These are phyloP conservation scores for Labeo catla DNA, from an alignment of 2,113 vertebrate genomes.

Conservation along the genomic window DNA sequence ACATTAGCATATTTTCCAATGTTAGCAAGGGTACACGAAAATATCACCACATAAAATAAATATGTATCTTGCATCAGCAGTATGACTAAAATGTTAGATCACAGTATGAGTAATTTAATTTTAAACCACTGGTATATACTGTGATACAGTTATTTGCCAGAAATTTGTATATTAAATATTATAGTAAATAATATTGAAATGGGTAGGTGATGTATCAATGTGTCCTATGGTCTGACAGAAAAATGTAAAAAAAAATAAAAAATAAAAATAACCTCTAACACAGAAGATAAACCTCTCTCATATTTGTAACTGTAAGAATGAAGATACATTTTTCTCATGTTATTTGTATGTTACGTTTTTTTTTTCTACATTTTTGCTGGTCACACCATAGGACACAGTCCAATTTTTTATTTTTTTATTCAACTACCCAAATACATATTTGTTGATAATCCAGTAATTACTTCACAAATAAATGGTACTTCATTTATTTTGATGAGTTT, in stretches of 20 bases:
- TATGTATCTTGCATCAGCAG: neutral
- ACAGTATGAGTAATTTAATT: neutral
- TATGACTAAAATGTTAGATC: neutral
- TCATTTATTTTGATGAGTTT: neutral
- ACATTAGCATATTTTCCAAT: neutral
- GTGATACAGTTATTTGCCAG: neutral
- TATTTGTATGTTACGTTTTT: no score
- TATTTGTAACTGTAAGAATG: no score
- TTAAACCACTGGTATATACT: neutral
- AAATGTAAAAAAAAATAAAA: no score
- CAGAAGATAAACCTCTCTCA: no score
- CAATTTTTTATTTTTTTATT: no score
- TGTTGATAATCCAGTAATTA: neutral
- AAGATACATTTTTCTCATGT: no score
- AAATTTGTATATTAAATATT: neutral
- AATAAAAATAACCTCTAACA: no score
- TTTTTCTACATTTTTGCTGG: no score
- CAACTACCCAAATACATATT: neutral
- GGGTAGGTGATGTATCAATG: no score
- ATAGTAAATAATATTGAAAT: no score
- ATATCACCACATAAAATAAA: neutral
- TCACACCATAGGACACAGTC: no score
- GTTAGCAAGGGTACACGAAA: neutral
- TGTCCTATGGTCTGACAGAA: no score
- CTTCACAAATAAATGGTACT: neutral